Evolutionary conservation across 2,888 invertebrate species (phyloP).

Genomic region (Tolmerus cingulatus): DNA sequence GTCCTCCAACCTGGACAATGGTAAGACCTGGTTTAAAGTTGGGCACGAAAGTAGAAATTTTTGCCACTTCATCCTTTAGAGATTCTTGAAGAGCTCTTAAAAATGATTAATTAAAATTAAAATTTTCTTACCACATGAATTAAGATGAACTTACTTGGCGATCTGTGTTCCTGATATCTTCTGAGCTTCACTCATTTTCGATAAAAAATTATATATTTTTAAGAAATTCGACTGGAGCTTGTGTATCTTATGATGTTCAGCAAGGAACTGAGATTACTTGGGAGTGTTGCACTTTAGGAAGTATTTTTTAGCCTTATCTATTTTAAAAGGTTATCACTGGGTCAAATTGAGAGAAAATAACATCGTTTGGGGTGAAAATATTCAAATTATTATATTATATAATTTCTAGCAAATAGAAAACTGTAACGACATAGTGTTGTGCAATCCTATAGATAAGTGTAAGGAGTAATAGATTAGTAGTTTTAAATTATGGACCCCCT

Average conservation of each 20-base stretch:
- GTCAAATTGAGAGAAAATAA: background rate
- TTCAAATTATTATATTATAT: background rate
- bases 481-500: no score
- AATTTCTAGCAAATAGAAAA: background rate
- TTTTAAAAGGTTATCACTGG: background rate
- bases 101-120: background rate
- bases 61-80: constrained; percentile 72
- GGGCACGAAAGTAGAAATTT: constrained; percentile 67
- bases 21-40: constrained; percentile 80
- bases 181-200: constrained; percentile 60
- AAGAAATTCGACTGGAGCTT: background rate
- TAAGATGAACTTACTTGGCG: constrained; percentile 69
- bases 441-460: background rate
- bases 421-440: background rate
- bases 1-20: constrained; percentile 94
- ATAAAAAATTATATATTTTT: constrained; percentile 40
- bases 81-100: constrained; percentile 75
- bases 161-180: constrained; percentile 74
- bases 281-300: background rate
- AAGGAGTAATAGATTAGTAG: no score
- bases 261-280: background rate
- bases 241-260: background rate
- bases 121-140: background rate
- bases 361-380: background rate
- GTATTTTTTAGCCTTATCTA: background rate